Evolutionary conservation across 2,888 invertebrate genomes (phyloP), one percentile per base, ranked within the genome.

Genomic region (Melieria picta): DNA sequence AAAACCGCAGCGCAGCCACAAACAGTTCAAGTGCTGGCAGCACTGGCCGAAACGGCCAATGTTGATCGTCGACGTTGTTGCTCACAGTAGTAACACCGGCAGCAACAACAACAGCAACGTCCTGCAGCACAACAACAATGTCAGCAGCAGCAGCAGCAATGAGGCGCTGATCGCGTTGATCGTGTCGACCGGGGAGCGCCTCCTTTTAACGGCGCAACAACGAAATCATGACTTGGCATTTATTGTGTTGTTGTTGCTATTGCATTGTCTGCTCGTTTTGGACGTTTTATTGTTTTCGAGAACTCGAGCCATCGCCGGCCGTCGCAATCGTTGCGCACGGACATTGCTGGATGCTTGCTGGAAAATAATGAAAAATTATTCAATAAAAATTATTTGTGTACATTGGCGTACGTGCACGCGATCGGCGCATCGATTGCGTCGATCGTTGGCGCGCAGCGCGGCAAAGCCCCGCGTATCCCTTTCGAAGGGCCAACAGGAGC

Each of bases 161-260:
- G 6, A 55, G 30, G 30, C 30, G 30, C 30, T 30, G 30, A 30
- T 30, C 45, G 65, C 81, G 81, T 80, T 81, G 84, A 84, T 84
- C 84, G 84, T 84, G 84, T 84, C 82, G 84, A 80, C 80, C 83
- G 81, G 83, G 80, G 84, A 84, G 84, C 83, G 84, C 84, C 84
- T 69, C 82, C 73, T 83, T 84, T 83, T 81, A 83, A 82, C 81
- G 81, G 82, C 81, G 79, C 78, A 82, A 83, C 84, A 84, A 80
- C 84, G 81, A 84, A 84, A 83, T 84, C 84, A 84, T 84, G 84
- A 84, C 84, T 84, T 82, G 81, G 83, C 83, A 82, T 84, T 83
- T 84, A 84, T 83, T 83, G 83, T 84, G 84, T 83, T 84, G 81
- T 84, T 84, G 83, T 84, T 84, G 84, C 82, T 83, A 83, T 83